These are phyloP conservation scores for Grallaria varia DNA, from an alignment of 2,113 vertebrate genomes.

Conservation along the genomic window DNA sequence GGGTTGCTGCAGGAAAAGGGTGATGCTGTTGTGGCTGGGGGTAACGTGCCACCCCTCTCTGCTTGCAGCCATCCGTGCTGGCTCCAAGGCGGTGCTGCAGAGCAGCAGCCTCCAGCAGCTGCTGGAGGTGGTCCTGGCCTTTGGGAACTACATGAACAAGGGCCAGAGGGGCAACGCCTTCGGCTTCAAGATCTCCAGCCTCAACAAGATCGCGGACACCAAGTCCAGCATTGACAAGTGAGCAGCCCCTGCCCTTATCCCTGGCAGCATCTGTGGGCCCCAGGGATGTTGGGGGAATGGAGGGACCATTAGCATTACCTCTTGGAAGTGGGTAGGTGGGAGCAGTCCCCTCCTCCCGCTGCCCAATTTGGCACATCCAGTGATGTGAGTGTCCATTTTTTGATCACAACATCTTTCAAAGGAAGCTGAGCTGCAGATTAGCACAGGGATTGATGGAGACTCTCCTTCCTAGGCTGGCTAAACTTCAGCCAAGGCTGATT, in stretches of 20 bases:
- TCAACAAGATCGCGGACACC: constrained; percentile 98
- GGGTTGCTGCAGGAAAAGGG: not conserved
- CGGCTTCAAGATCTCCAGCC: constrained; percentile 95
- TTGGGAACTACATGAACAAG: constrained; percentile 99
- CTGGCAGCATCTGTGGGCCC: rapidly evolving
- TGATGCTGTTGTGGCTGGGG: not conserved
- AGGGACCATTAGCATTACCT: not conserved
- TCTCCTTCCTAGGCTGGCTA: not conserved
- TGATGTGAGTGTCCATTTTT: not conserved
- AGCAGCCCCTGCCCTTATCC: constrained; percentile 42
- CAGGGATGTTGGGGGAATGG: not conserved
- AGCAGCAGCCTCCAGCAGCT: constrained; percentile 91
- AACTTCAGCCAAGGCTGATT: not conserved
- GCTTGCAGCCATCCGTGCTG: constrained; percentile 83
- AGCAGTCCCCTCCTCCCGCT: not conserved
- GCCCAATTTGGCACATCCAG: rapidly evolving
- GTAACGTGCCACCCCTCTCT: not conserved
- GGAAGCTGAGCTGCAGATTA: not conserved
- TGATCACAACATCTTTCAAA: not conserved
- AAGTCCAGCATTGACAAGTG: constrained; percentile 99
- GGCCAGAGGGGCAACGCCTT: constrained; percentile 96
- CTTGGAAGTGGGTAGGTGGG: not conserved
- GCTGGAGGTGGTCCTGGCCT: constrained; percentile 95
- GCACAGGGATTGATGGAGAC: not conserved
- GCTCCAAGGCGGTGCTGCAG: constrained; percentile 90